Evolutionary conservation across 2,888 invertebrate genomes (phyloP).

Genomic region (Pachycephus smyrnensis): DNA sequence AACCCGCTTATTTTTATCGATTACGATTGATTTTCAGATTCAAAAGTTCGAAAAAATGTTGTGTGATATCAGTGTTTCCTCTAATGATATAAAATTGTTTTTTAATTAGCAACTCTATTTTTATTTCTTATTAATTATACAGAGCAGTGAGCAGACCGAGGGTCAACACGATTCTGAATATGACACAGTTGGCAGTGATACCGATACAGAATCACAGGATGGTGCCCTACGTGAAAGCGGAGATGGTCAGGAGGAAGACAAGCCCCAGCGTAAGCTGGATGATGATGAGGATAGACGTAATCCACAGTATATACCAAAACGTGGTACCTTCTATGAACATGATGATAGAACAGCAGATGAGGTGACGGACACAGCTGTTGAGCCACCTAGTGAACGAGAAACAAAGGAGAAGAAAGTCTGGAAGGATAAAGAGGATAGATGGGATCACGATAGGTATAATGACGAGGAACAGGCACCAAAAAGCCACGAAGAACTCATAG

Average conservation of each 20-base stretch:
- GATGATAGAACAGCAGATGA: constrained; percentile 88
- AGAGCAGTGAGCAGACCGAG: constrained; percentile 61
- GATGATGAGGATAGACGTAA: constrained; percentile 95
- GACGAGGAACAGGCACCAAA: constrained; percentile 88
- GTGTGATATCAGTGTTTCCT: background rate
- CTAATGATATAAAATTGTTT: background rate
- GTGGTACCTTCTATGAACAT: constrained; percentile 96
- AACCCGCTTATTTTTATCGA: background rate
- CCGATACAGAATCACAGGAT: constrained; percentile 57
- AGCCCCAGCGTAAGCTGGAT: constrained; percentile 82
- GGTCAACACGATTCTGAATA: constrained; percentile 61
- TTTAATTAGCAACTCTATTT: background rate
- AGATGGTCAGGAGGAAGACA: constrained; percentile 68
- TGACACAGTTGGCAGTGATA: constrained; percentile 58
- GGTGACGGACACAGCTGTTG: constrained; percentile 47
- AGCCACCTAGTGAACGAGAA: constrained; percentile 56
- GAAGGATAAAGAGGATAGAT: constrained; percentile 77
- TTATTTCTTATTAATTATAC: constrained; percentile 16
- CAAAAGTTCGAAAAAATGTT: background rate
- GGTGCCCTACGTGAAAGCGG: constrained; percentile 61
- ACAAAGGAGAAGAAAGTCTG: constrained; percentile 67
- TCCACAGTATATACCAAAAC: constrained; percentile 96
- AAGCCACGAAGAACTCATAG: constrained; percentile 84
- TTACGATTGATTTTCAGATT: background rate
- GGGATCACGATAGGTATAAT: constrained; percentile 90